A percentile compares a stretch with the other conserved stretches of the same genome.
phyloP scores from a whole-genome alignment of 2,888 invertebrate species.

The Lumbricus terrestris region DNA sequence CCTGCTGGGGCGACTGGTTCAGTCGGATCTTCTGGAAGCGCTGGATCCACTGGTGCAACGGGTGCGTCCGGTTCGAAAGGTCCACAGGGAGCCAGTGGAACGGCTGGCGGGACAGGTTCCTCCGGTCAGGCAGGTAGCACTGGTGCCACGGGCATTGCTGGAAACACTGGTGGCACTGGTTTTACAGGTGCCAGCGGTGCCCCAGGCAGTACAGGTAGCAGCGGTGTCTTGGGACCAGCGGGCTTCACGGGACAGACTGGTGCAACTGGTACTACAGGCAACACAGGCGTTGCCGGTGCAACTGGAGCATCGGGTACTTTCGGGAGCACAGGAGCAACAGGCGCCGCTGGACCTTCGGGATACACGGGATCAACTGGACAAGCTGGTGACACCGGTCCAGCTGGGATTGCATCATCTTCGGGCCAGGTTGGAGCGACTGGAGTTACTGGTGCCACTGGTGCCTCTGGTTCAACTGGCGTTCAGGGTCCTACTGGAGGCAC shows the following conservation, averaged over 20 bases:
- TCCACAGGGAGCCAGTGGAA: neutral
- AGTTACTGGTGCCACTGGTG: neutral
- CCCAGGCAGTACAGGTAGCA: neutral
- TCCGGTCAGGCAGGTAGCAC: slow-evolving; percentile 13
- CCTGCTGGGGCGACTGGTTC: slow-evolving; percentile 11
- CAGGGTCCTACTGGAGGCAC: neutral
- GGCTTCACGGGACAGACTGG: neutral
- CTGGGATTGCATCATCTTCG: neutral
- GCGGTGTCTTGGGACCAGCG: neutral
- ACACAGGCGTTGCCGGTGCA: slow-evolving; percentile 19
- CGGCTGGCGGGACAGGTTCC: neutral
- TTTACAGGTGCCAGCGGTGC: neutral
- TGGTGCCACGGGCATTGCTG: slow-evolving; percentile 23
- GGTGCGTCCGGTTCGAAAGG: slow-evolving; percentile 19
- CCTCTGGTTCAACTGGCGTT: neutral
- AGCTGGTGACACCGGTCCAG: slow-evolving; percentile 40
- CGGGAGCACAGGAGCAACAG: slow-evolving; percentile 34
- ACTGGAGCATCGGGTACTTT: slow-evolving; percentile 12
- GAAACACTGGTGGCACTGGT: slow-evolving; percentile 16
- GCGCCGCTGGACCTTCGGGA: slow-evolving; percentile 34
- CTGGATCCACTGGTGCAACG: slow-evolving; percentile 20
- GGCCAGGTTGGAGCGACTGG: neutral
- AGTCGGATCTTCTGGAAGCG: neutral
- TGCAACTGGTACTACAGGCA: slow-evolving; percentile 7
- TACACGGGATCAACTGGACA: neutral